Evolutionary conservation across 2,113 vertebrate species (phyloP), one percentile per base, ranked within the genome.

Genomic region (Tenrec ecaudatus): DNA sequence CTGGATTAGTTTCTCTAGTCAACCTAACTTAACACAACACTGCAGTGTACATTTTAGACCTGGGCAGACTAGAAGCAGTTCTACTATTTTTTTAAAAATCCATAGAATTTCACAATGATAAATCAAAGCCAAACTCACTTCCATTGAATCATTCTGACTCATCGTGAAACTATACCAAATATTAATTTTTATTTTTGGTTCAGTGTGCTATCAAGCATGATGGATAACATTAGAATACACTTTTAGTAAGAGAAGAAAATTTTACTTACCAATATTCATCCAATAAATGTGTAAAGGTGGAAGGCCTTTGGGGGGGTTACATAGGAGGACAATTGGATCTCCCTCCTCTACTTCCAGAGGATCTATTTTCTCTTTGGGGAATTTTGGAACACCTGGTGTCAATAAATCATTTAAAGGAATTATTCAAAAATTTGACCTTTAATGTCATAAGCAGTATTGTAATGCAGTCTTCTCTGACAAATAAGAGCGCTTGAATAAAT

Each of bases 201-300:
- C 5, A 14, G 14, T 25, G 2, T 3, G 2, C 36, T 38, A 19
- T 5, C 33, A 31, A 53, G 16, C 3, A 38, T 0, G 31, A 53
- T 57, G 9, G 27, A 20, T 29, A 19, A 25, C 47, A 60, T n/a
- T 20, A 88, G 79, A 77, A 73, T 31, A 8, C 20, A 11, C 36
- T 7, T 3, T 36, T 20, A n/a, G 3, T 36, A 14, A 31, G 9
- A 22, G 10, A 77, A 73, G 0, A 0, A 9, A n/a, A 16, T 0
- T 14, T 27, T 17, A 95, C 99, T 99, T 93, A 99, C 99, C 98
- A 75, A 99, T 99, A 22, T 99, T 99, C 99, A 99, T 99, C 99
- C 99, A 99, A 87, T 99, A 99, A 92, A 99, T 99, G 85, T 99
- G 99, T 91, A 99, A 94, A 9, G 99, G 99, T 0, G 99, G 99